Evolutionary conservation across 2,797 vertebrate species (phyloP).

Genomic region (Discoglossus pictus): DNA sequence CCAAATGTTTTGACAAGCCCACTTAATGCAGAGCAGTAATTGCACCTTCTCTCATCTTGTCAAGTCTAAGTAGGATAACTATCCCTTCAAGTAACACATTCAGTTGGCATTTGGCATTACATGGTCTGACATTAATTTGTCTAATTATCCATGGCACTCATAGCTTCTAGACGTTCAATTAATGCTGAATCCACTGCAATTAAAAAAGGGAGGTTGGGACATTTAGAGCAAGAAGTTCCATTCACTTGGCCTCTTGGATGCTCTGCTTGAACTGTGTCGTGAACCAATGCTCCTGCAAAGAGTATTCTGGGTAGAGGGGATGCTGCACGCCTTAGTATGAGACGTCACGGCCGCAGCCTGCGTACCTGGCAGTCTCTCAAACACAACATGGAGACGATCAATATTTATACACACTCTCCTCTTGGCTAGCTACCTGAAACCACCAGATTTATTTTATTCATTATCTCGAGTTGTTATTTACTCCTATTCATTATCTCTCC

Average conservation of each 20-base stretch:
- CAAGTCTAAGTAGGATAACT: constrained; percentile 40
- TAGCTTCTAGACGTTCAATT: constrained; percentile 45
- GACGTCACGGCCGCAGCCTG: not conserved
- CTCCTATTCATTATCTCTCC: not conserved
- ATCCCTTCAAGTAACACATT: constrained; percentile 46
- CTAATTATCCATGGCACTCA: constrained; percentile 47
- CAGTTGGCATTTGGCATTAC: constrained; percentile 49
- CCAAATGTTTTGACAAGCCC: constrained; percentile 47
- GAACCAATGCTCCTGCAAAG: constrained; percentile 1
- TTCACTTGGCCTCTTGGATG: constrained; percentile 23
- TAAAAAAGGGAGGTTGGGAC: constrained; percentile 32
- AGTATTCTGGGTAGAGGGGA: not conserved
- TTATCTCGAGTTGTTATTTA: not conserved
- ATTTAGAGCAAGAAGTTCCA: constrained; percentile 29
- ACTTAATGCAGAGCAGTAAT: constrained; percentile 43
- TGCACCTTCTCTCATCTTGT: constrained; percentile 37
- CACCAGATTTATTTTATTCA: constrained; percentile 13
- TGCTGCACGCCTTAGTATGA: not conserved
- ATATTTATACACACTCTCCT: constrained; percentile 24
- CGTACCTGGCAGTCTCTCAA: constrained; percentile 16
- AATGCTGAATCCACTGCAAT: constrained; percentile 37
- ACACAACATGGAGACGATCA: constrained; percentile 1
- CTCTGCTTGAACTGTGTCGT: constrained; percentile 23
- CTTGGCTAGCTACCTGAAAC: constrained; percentile 23
- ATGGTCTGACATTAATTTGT: constrained; percentile 50